Evolutionary conservation across 1,140 invertebrate genomes (phyloP).

Genomic region (Caenorhabditis tropicalis): DNA sequence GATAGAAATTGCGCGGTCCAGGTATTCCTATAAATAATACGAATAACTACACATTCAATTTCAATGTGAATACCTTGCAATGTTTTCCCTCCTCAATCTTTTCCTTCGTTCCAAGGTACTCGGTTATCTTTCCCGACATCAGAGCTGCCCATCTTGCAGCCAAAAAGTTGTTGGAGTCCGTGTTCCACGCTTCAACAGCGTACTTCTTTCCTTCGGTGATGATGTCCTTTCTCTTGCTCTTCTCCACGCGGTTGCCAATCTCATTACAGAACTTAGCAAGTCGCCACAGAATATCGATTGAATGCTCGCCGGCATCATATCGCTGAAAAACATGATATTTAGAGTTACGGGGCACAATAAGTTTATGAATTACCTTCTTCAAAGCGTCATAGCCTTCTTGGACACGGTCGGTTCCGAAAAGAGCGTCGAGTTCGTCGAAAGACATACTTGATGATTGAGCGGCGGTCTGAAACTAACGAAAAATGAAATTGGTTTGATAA

Average conservation of each 20-base stretch:
- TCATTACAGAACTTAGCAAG: constrained; percentile 47
- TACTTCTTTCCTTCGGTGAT: constrained; percentile 51
- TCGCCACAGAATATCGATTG: constrained; percentile 45
- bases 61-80: constrained; percentile 68
- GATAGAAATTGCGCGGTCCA: constrained; percentile 73
- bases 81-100: constrained; percentile 73
- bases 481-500: too few species aligned
- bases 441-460: constrained; percentile 27
- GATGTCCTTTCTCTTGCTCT: constrained; percentile 53
- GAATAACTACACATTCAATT: neutral
- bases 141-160: constrained; percentile 61
- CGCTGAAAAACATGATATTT: too few species aligned
- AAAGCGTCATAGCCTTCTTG: constrained; percentile 33
- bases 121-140: constrained; percentile 59
- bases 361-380: constrained; percentile 40
- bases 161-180: constrained; percentile 57
- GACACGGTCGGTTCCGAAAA: constrained; percentile 43
- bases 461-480: neutral
- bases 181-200: constrained; percentile 48
- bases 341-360: too few species aligned
- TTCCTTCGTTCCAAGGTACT: constrained; percentile 72
- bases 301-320: constrained; percentile 35
- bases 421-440: constrained; percentile 40
- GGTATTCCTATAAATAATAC: constrained; percentile 65
- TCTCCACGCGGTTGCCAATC: constrained; percentile 6